phyloP scores from a whole-genome alignment of 2,888 invertebrate genomes.

The Cosmopolites sordidus region DNA sequence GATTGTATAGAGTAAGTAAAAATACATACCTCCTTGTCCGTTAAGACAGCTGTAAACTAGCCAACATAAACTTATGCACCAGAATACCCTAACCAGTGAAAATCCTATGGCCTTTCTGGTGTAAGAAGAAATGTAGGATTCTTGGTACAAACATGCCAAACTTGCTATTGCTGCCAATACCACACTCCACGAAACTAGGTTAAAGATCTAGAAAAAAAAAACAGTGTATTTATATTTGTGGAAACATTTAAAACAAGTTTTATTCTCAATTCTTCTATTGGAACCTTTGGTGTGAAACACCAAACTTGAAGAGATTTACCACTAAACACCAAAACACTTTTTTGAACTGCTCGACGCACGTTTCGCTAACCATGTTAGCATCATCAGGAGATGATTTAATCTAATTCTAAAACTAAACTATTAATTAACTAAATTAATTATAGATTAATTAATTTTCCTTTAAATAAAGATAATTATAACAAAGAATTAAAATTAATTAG shows the following conservation, averaged over 20 bases:
- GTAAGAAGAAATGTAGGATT: constrained; percentile 10
- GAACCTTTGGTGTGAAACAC: too few species aligned
- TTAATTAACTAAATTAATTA: too few species aligned
- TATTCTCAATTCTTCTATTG: too few species aligned
- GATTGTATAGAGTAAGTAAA: not conserved
- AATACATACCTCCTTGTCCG: constrained; percentile 24
- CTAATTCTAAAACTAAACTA: too few species aligned
- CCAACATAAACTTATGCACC: constrained; percentile 24
- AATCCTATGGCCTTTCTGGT: constrained; percentile 16
- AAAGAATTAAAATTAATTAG: too few species aligned
- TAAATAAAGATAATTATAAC: too few species aligned
- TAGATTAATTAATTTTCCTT: too few species aligned
- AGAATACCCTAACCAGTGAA: constrained; percentile 22
- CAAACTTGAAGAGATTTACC: too few species aligned
- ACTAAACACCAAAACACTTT: too few species aligned
- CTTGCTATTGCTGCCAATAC: constrained; percentile 6
- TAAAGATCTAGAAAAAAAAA: not conserved
- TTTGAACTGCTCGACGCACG: too few species aligned
- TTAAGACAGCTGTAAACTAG: constrained; percentile 23
- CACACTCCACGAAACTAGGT: constrained; percentile 12
- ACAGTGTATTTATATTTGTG: not conserved
- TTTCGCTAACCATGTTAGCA: too few species aligned
- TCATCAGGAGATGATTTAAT: too few species aligned
- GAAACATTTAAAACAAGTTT: not conserved
- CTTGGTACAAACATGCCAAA: constrained; percentile 1